These are phyloP conservation scores for Eptatretus burgeri DNA, from an alignment of 2,113 vertebrate genomes.

Conservation along the genomic window DNA sequence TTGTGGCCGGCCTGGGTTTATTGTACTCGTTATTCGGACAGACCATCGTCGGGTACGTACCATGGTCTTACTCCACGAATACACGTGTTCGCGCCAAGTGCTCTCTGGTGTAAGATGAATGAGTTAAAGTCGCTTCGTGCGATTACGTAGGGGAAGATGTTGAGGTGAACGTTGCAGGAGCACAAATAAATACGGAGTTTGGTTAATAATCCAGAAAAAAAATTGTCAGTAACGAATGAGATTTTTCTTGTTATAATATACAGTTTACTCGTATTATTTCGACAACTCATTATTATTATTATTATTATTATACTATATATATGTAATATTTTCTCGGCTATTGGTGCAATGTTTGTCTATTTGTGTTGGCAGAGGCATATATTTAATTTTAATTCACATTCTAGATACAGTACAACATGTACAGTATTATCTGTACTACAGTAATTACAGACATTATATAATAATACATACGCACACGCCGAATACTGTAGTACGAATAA, in stretches of 20 bases:
- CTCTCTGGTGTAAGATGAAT: no score
- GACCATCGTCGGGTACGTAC: conserved; percentile 80
- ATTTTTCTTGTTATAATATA: no score
- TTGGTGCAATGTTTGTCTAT: background rate
- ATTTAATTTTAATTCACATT: background rate
- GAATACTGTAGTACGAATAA: background rate
- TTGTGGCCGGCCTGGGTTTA: conserved; percentile 97
- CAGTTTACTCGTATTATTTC: background rate
- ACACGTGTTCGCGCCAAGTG: no score
- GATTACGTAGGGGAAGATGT: no score
- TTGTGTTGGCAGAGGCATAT: conserved; percentile 2
- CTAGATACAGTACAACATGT: background rate
- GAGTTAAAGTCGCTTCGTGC: no score
- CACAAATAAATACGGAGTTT: no score
- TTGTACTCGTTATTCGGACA: conserved; percentile 88
- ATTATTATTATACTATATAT: conserved; percentile 7
- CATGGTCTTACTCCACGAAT: conserved; percentile 9
- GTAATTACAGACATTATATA: background rate
- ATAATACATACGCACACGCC: background rate
- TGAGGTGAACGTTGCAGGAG: no score
- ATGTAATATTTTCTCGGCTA: conserved; percentile 4
- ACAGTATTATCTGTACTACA: background rate
- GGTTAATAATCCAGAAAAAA: no score
- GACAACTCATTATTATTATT: conserved; percentile 8
- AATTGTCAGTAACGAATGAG: no score